These are phyloP conservation scores for Perdita meconis DNA, from an alignment of 2,888 invertebrate species.

Conservation along the genomic window DNA sequence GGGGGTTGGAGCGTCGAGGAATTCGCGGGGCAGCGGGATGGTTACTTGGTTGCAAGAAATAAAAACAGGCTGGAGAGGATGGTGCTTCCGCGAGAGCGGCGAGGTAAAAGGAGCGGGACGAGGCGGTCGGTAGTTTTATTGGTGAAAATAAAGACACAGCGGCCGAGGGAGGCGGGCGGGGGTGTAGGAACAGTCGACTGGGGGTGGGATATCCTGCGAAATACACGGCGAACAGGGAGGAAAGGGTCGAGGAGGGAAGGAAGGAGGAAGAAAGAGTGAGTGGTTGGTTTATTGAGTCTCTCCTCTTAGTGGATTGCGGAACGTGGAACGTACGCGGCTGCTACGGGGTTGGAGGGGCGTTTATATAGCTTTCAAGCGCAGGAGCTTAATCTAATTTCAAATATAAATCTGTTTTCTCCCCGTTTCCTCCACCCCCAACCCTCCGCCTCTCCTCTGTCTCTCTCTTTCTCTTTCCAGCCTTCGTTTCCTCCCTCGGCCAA, in stretches of 20 bases:
- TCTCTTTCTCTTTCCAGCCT: constrained; percentile 56
- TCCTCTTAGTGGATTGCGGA: constrained; percentile 77
- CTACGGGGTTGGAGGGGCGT: constrained; percentile 78
- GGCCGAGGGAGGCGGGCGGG: not conserved
- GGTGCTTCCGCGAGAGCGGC: constrained; percentile 10
- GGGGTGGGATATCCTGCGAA: constrained; percentile 20
- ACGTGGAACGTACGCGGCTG: constrained; percentile 73
- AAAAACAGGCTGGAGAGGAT: constrained; percentile 20
- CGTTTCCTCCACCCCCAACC: constrained; percentile 57
- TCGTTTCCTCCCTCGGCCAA: constrained; percentile 52
- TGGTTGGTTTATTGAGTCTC: constrained; percentile 83
- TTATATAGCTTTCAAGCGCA: constrained; percentile 84
- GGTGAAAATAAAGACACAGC: constrained; percentile 40
- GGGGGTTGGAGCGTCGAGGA: not conserved
- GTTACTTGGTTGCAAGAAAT: constrained; percentile 33
- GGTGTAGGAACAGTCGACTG: constrained; percentile 11
- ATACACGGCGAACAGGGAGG: constrained; percentile 22
- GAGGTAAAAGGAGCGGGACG: constrained; percentile 33
- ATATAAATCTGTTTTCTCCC: constrained; percentile 83
- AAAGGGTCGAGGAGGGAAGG: constrained; percentile 26
- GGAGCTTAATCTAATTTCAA: constrained; percentile 84
- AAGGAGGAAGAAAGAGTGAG: constrained; percentile 74
- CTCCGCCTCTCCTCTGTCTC: constrained; percentile 56
- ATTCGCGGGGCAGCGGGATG: constrained; percentile 16
- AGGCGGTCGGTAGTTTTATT: constrained; percentile 48